These are phyloP conservation scores for Drosophila oshimai DNA, from an alignment of 1,140 invertebrate genomes.

Conservation along the genomic window DNA sequence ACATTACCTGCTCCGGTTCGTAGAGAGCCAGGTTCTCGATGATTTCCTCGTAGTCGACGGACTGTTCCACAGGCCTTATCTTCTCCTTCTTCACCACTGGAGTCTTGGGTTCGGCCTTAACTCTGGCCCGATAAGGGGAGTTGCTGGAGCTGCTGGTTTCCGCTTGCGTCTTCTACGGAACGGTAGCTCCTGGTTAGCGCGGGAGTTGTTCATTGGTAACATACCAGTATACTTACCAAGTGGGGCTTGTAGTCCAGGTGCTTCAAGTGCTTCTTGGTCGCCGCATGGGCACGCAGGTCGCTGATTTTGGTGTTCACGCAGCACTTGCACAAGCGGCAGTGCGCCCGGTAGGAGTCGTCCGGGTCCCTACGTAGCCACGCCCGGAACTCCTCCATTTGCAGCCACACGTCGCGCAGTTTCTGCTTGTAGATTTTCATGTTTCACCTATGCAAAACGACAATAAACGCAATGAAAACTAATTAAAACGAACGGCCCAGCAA, in stretches of 20 bases:
- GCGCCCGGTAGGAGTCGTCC: constrained; percentile 63
- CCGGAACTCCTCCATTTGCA: constrained; percentile 64
- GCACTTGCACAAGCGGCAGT: constrained; percentile 64
- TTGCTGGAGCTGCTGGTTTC: not conserved
- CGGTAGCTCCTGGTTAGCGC: not conserved
- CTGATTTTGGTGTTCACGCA: constrained; percentile 70
- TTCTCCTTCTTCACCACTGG: constrained; percentile 6
- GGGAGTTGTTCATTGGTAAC: not conserved
- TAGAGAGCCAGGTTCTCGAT: constrained; percentile 61
- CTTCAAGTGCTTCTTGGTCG: constrained; percentile 59
- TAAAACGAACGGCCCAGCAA: constrained; percentile 5
- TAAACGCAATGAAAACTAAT: constrained; percentile 6
- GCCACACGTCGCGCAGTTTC: constrained; percentile 62
- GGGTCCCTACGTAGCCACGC: constrained; percentile 57
- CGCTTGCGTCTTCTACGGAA: no score
- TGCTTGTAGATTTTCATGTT: constrained; percentile 64
- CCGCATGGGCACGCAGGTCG: constrained; percentile 61
- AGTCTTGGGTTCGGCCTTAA: not conserved
- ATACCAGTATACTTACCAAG: not conserved
- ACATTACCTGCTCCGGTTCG: constrained; percentile 57
- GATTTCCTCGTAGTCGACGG: constrained; percentile 58
- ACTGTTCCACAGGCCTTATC: not conserved
- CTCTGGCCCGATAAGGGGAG: not conserved
- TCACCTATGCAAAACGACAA: not conserved
- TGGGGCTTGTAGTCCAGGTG: not conserved